These are phyloP conservation scores for Seira sanloemensis DNA, from an alignment of 2,888 invertebrate species.

Conservation along the genomic window DNA sequence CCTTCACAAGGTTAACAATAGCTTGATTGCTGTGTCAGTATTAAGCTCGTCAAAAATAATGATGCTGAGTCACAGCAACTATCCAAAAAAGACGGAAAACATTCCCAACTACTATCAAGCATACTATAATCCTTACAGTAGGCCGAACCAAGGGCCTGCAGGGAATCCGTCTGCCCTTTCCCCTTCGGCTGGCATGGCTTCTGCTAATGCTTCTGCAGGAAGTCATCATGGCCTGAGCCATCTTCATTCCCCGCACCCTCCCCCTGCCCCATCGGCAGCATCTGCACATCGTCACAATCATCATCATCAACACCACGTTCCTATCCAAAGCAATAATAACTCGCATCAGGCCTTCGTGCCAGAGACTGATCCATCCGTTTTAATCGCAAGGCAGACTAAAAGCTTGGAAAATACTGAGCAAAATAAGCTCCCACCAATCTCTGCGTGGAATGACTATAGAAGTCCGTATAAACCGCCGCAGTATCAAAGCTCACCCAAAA, in stretches of 20 bases:
- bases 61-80: conserved; percentile 50
- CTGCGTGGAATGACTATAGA: conserved; percentile 58
- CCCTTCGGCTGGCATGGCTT: background rate
- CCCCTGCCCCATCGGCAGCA: too few species aligned
- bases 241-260: background rate
- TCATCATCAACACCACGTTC: background rate
- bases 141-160: conserved; percentile 20
- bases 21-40: conserved; percentile 3
- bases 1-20: background rate
- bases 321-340: background rate
- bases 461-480: conserved; percentile 49
- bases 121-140: conserved; percentile 28
- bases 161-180: too few species aligned
- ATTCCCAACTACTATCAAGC: conserved; percentile 45
- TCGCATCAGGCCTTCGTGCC: conserved; percentile 6
- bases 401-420: conserved; percentile 46
- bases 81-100: conserved; percentile 52
- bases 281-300: conserved; percentile 19
- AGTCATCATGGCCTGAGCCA: background rate
- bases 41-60: background rate
- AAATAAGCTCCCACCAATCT: conserved; percentile 58
- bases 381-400: conserved; percentile 48
- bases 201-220: background rate
- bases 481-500: conserved; percentile 42
- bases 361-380: conserved; percentile 47